Percentiles rank a stretch among this genome's conserved stretches.
These are phyloP conservation scores for Ichneumoninae sp. DNA, from an alignment of 2,888 invertebrate species.

Conservation along the genomic window DNA sequence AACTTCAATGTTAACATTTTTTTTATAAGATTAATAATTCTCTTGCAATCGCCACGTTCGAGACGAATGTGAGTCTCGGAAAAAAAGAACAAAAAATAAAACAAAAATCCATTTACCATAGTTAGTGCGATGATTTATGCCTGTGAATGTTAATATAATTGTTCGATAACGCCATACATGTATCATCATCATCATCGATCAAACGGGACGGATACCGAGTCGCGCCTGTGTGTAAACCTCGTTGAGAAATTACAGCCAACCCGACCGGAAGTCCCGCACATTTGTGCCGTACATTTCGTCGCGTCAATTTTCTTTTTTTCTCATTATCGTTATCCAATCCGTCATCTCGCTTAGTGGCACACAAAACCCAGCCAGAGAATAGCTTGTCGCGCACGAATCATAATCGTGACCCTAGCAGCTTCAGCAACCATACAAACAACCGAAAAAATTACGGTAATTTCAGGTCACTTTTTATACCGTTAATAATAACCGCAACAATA, in stretches of 20 bases:
- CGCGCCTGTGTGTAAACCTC: not conserved
- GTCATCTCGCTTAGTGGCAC: not conserved
- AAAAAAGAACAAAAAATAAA: conserved; percentile 23
- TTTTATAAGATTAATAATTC: not conserved
- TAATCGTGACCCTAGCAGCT: not conserved
- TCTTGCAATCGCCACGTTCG: conserved; percentile 25
- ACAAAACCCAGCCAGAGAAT: not conserved
- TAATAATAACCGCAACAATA: too few species aligned
- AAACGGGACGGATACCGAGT: conserved; percentile 10
- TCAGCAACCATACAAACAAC: too few species aligned
- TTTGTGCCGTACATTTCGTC: not conserved
- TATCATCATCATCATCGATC: conserved; percentile 41
- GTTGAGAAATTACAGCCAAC: not conserved
- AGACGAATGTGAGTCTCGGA: conserved; percentile 21
- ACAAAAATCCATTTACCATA: conserved; percentile 36
- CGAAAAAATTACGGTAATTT: too few species aligned
- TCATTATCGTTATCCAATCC: not conserved
- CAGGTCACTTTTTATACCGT: too few species aligned
- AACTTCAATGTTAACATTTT: conserved; percentile 39
- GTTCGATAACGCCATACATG: conserved; percentile 34
- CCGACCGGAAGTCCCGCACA: not conserved
- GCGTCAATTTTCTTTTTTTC: not conserved
- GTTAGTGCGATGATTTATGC: conserved; percentile 76
- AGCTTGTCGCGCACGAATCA: not conserved
- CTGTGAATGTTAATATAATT: conserved; percentile 75